Conservation (phyloP, 2,797 vertebrate species). For the Enteromius unitaeniatus region DNA sequence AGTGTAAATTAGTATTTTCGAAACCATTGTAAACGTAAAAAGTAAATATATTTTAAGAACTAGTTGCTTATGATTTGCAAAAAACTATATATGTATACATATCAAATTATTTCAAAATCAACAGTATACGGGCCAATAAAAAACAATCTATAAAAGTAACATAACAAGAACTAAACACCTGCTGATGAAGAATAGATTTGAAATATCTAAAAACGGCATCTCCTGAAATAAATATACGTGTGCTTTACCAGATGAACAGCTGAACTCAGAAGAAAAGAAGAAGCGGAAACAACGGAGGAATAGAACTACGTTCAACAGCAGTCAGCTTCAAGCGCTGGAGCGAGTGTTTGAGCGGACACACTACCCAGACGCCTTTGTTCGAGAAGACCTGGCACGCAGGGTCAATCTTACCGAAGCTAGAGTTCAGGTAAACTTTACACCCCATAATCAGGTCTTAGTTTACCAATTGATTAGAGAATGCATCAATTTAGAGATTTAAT, state of each 20-base stretch:
- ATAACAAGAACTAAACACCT: not conserved
- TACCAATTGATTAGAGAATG: not conserved
- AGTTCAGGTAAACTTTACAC: slow-evolving; percentile 86
- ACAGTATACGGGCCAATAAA: not conserved
- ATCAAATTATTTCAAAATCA: not conserved
- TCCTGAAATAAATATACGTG: slow-evolving; percentile 9
- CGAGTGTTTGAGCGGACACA: slow-evolving; percentile 97
- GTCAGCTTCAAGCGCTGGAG: slow-evolving; percentile 96
- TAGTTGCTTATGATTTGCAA: not conserved
- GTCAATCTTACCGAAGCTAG: slow-evolving; percentile 97
- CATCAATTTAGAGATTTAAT: not conserved
- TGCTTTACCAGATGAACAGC: slow-evolving; percentile 85
- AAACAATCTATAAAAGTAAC: not conserved
- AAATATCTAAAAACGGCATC: not conserved
- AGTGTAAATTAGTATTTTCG: not conserved
- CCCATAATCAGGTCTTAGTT: not conserved
- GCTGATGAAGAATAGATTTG: not conserved
- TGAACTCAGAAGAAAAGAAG: slow-evolving; percentile 98
- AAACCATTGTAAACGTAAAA: not conserved
- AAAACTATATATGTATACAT: not conserved
- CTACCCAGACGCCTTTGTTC: slow-evolving; percentile 96
- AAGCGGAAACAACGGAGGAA: slow-evolving; percentile 97
- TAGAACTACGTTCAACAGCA: slow-evolving; percentile 98
- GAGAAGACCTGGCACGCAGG: slow-evolving; percentile 95
- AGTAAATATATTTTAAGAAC: not conserved